Evolutionary conservation across 1,140 invertebrate genomes (phyloP).

Genomic region (Drosophila murphyi): DNA sequence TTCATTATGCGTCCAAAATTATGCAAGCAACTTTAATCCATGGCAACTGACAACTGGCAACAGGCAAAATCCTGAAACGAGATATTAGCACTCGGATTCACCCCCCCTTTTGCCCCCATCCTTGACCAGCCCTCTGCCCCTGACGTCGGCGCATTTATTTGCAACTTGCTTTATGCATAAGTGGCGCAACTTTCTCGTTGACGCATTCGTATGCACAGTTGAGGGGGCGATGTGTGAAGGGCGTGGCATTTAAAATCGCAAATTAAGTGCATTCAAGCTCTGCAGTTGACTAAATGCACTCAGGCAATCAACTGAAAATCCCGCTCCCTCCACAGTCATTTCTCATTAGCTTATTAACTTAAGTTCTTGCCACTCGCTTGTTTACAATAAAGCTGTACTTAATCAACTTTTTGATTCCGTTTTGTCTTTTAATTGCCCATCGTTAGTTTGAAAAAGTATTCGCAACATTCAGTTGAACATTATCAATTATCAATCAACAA

Average conservation of each 20-base stretch:
- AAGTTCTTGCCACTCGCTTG: too few species aligned
- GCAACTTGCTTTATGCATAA: conserved; percentile 70
- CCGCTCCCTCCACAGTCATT: conserved; percentile 1
- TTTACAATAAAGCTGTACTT: too few species aligned
- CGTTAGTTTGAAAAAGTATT: too few species aligned
- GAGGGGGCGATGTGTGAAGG: not conserved
- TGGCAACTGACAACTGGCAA: conserved; percentile 45
- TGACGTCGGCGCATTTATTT: conserved; percentile 48
- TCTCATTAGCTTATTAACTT: too few species aligned
- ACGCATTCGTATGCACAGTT: conserved; percentile 8
- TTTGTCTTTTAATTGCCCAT: too few species aligned
- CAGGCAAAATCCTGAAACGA: conserved; percentile 33
- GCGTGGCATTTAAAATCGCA: conserved; percentile 15
- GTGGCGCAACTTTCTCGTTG: conserved; percentile 59
- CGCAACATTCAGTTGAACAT: too few species aligned
- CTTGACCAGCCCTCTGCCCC: too few species aligned
- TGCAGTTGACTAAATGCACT: conserved; percentile 21
- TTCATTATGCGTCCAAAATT: conserved; percentile 71
- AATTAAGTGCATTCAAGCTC: conserved; percentile 9
- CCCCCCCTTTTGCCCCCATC: not conserved
- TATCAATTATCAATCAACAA: too few species aligned
- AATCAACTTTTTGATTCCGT: too few species aligned
- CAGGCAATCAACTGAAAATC: conserved; percentile 26
- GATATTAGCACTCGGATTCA: conserved; percentile 47
- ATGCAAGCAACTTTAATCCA: conserved; percentile 75